A percentile compares a stretch with the other conserved stretches of the same genome.
These are phyloP conservation scores for Xiphophorus couchianus DNA, from an alignment of 2,113 vertebrate genomes.

Conservation along the genomic window DNA sequence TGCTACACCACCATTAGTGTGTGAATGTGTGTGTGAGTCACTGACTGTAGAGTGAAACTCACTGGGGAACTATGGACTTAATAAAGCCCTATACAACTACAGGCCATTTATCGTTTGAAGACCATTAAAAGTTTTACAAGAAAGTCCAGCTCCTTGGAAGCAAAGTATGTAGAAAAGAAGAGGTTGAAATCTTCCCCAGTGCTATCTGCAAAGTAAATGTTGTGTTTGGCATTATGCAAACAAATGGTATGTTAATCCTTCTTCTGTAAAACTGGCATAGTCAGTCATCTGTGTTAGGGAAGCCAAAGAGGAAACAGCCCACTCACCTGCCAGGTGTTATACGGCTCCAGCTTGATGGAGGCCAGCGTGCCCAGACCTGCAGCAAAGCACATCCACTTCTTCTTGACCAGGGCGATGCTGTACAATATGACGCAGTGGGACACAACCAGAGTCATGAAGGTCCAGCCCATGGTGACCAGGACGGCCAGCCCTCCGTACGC, in stretches of 20 bases:
- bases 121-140: neutral
- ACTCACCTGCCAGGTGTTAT: constrained; percentile 92
- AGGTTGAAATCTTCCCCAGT: neutral
- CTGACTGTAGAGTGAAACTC: too few species aligned
- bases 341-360: constrained; percentile 94
- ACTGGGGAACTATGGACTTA: too few species aligned
- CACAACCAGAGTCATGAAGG: constrained; percentile 88
- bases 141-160: neutral
- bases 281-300: neutral
- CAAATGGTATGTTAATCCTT: too few species aligned
- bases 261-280: neutral
- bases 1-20: too few species aligned
- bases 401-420: constrained; percentile 84
- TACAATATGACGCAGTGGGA: constrained; percentile 92
- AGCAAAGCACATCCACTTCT: constrained; percentile 88
- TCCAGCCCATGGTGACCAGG: constrained; percentile 88
- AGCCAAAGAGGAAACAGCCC: neutral
- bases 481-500: constrained; percentile 87
- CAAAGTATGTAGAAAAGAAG: neutral
- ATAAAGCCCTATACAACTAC: too few species aligned
- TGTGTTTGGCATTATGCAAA: neutral
- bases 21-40: too few species aligned
- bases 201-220: neutral
- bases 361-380: constrained; percentile 89
- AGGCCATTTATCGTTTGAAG: neutral